phyloP scores from a whole-genome alignment of 2,797 vertebrate species.

The Decapterus maruadsi region DNA sequence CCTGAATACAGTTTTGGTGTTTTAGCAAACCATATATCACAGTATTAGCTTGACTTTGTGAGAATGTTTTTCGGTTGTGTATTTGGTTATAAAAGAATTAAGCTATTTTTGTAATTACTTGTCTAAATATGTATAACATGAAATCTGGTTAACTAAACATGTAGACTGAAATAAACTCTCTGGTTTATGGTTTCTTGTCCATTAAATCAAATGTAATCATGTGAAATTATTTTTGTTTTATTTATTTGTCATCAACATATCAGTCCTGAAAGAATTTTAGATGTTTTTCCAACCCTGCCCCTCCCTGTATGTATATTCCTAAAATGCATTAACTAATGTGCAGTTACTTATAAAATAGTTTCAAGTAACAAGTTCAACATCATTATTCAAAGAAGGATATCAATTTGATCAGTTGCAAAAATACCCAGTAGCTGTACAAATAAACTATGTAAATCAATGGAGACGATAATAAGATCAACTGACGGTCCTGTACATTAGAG shows the following conservation, averaged over 20 bases:
- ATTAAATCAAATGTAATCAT: conserved; percentile 48
- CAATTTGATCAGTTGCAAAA: not conserved
- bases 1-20: conserved; percentile 61
- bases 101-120: conserved; percentile 86
- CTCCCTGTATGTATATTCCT: too few relatives aligned
- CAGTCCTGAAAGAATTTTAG: not conserved
- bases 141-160: conserved; percentile 79
- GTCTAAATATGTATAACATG: conserved; percentile 74
- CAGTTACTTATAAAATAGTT: not conserved
- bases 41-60: conserved; percentile 76
- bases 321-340: not conserved
- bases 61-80: conserved; percentile 77
- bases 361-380: not conserved
- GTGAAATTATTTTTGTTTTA: conserved; percentile 9
- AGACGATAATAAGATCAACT: not conserved
- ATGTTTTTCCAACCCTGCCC: not conserved
- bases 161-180: conserved; percentile 76
- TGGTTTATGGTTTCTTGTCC: conserved; percentile 51
- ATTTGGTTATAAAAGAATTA: conserved; percentile 84
- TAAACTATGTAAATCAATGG: not conserved
- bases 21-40: conserved; percentile 61
- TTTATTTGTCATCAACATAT: conserved; percentile 21
- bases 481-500: too few relatives aligned
- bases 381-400: not conserved
- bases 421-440: not conserved